Conservation (phyloP, 2,888 invertebrate genomes). For the Lasioglossum calceatum region DNA sequence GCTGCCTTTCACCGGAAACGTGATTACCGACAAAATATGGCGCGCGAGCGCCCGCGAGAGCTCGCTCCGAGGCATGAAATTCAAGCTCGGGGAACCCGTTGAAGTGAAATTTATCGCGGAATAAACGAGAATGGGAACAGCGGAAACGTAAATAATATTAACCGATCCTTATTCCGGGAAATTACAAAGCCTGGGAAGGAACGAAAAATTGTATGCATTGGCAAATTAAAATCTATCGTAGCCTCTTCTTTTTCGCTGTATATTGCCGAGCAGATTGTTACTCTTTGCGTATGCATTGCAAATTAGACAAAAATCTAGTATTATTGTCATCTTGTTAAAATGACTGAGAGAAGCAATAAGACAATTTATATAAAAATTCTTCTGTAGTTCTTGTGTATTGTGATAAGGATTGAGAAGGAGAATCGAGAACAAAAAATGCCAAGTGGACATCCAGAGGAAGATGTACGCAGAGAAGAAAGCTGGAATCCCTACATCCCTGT, state of each 20-base stretch:
- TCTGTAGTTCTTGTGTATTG: too few species aligned
- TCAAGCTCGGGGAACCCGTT: slow-evolving; percentile 4
- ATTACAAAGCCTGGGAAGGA: neutral
- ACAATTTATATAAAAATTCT: too few species aligned
- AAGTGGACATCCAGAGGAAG: neutral
- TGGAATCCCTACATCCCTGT: neutral
- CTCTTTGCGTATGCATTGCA: neutral
- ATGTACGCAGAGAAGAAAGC: neutral
- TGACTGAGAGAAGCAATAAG: too few species aligned
- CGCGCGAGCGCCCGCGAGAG: neutral
- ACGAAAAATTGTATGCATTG: neutral
- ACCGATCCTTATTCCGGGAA: neutral
- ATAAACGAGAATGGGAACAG: slow-evolving; percentile 2
- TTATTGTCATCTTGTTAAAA: too few species aligned
- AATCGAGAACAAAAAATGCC: neutral
- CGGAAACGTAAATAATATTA: neutral
- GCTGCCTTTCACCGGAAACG: slow-evolving; percentile 30
- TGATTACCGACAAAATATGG: slow-evolving; percentile 38
- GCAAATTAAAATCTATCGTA: neutral
- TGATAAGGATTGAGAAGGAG: too few species aligned
- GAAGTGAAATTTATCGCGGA: slow-evolving; percentile 11
- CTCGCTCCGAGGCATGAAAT: neutral
- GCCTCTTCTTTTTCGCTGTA: neutral
- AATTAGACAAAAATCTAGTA: too few species aligned
- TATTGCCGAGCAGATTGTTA: neutral